Evolutionary conservation across 1,140 invertebrate genomes (phyloP), one percentile per base, ranked within the genome.

Genomic region (Zaprionus lachaisei): DNA sequence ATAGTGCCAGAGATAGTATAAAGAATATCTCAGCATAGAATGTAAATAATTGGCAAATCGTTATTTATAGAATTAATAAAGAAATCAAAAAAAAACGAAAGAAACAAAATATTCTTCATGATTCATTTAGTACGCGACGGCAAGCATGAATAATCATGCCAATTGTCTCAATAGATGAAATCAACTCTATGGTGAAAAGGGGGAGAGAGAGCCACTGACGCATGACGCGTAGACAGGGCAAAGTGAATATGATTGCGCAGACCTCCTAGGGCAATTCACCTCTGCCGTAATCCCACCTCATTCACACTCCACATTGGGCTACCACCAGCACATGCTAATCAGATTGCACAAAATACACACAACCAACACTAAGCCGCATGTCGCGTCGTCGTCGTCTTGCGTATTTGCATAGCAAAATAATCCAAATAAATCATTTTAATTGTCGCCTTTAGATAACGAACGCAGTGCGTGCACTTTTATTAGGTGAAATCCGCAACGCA

Each of bases 371-470:
- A 57, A 47, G 54, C 44, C 51, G 44, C 28, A 22, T 66, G 17
- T 58, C 55, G 65, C 55, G 65, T 24, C 51, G 64, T 12, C 34
- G 55, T 28, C 47, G 55, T 54, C 24, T 11, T 56, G 55, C 24
- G 54, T 79, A 80, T 80, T 80, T 77, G 74, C 74, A 77, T 80
- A 69, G 78, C 74, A 69, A 72, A 77, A 61, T 74, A 64, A 63
- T 58, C 63, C 51, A 68, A 77, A 80, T 80, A 80, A 80, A 80
- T 80, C 78, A 80, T 69, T 73, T 80, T 80, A 80, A 77, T 77
- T 80, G 78, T 80, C 77, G 77, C 74, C 74, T 80, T 77, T 69
- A 80, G 69, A 80, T 77, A 67, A 72, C 70, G 63, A 47, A 31
- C 26, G 67, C 58, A 65, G 66, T 80, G 78, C 78, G 74, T 77